Evolutionary conservation across 2,113 vertebrate species (phyloP), one percentile per base, ranked within the genome.

Genomic region (Festucalex cinctus): DNA sequence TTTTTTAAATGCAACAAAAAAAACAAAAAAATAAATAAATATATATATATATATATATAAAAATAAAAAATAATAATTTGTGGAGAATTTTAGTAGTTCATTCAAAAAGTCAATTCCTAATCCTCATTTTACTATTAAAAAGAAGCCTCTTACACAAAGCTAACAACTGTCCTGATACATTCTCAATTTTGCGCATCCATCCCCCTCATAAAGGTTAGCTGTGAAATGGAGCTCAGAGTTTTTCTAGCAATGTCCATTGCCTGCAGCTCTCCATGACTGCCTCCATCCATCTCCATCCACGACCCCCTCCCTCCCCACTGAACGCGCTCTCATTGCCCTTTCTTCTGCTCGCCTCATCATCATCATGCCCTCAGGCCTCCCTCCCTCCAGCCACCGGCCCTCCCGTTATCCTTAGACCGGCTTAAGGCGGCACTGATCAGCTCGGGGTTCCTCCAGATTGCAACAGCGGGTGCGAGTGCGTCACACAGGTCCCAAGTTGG

Each of bases 401-500:
- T 76, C 69, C 72, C 68, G 68, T 87, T 78, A 88, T 86, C 82
- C 83, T 77, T 5, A 59, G 76, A 85, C 78, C 64, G 83, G 82
- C 82, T 87, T 88, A 87, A 69, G 60, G 69, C 66, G 77, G 75
- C 76, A 82, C 44, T 81, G 81, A 85, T 88, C 79, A 76, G 78
- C 78, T 68, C 5, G 70, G 75, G 82, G 72, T 84, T 85, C 75
- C 83, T 85, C 71, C 73, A 72, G 73, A 83, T 83, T 75, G 79
- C 69, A 67, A 65, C 74, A 65, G 73, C 71, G 71, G 71, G 66
- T 75, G 63, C 17, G 0, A 81, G 69, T 86, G 86, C 81, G 79
- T 88, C 84, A 87, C 64, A 81, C 68, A 35, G 20, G 69, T 69
- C 20, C 68, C 20, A 65, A 75, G 65, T 71, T 76, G 83, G 82